A percentile compares a stretch with the other conserved stretches of the same genome.
phyloP scores from a whole-genome alignment of 2,888 invertebrate species.

The Drosophila quinaria region DNA sequence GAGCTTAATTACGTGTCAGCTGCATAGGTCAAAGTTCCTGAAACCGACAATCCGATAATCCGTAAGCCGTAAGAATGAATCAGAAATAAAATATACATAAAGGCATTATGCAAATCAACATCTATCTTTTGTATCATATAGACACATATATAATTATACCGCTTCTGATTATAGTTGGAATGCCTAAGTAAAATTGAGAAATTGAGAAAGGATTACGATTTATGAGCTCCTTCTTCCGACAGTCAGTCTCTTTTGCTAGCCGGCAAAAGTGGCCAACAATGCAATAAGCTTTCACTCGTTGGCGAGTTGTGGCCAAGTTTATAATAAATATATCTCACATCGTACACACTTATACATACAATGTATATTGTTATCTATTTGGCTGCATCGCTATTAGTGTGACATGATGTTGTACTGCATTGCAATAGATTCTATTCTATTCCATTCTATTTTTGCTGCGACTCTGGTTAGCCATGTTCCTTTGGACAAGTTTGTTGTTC shows the following conservation, averaged over 20 bases:
- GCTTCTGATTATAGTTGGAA: not conserved
- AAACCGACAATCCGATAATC: constrained; percentile 3
- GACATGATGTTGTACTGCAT: constrained; percentile 40
- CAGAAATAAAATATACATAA: not conserved
- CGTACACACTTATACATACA: not conserved
- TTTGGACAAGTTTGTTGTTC: constrained; percentile 26
- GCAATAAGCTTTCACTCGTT: constrained; percentile 58
- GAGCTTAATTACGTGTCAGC: constrained; percentile 35
- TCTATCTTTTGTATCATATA: not conserved
- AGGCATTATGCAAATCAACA: not conserved
- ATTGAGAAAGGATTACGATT: constrained; percentile 35
- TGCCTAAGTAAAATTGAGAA: constrained; percentile 35
- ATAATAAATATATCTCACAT: constrained; percentile 12
- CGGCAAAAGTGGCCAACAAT: constrained; percentile 34
- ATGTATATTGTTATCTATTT: constrained; percentile 59
- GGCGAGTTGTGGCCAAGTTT: constrained; percentile 33
- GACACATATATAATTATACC: not conserved
- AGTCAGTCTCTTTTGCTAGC: constrained; percentile 11
- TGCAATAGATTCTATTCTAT: constrained; percentile 46
- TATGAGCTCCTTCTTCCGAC: constrained; percentile 15
- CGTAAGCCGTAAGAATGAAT: not conserved
- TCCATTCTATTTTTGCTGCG: constrained; percentile 47
- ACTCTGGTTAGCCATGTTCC: constrained; percentile 11
- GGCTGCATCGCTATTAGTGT: constrained; percentile 58
- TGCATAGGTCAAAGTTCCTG: constrained; percentile 1